A percentile compares a stretch with the other conserved stretches of the same genome.
Evolutionary conservation across 2,888 invertebrate genomes (phyloP).

Genomic region (Pristionchus japonicus): DNA sequence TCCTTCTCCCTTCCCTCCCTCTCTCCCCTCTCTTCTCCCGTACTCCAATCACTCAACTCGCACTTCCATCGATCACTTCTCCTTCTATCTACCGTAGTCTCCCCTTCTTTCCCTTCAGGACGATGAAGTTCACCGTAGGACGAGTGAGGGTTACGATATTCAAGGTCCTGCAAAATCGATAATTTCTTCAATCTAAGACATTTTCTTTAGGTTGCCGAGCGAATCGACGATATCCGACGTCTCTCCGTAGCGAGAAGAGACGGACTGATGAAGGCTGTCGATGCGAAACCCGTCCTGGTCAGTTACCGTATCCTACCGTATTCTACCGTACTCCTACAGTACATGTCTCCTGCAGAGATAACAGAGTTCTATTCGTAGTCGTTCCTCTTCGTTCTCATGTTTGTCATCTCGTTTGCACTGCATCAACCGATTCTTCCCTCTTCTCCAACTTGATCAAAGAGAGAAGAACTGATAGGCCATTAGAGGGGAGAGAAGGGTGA

Average conservation of each 20-base stretch:
- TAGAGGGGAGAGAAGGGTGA: not conserved
- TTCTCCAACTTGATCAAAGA: slow-evolving; percentile 13
- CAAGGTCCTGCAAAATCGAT: not conserved
- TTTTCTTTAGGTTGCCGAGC: slow-evolving; percentile 84
- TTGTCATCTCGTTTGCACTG: slow-evolving; percentile 25
- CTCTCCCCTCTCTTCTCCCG: not conserved
- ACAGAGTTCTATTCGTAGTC: not conserved
- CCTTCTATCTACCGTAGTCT: slow-evolving; percentile 16
- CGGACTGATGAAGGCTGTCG: slow-evolving; percentile 61
- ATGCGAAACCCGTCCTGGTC: slow-evolving; percentile 52
- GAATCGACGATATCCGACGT: slow-evolving; percentile 92
- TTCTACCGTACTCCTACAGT: not conserved
- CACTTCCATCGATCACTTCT: not conserved
- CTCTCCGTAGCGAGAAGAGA: slow-evolving; percentile 83
- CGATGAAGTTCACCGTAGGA: slow-evolving; percentile 3
- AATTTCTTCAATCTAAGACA: not conserved
- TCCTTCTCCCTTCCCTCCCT: slow-evolving; percentile 35
- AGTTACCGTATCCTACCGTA: not conserved
- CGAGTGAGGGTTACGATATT: not conserved
- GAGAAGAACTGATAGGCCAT: slow-evolving; percentile 23
- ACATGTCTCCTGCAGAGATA: not conserved
- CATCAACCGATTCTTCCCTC: not conserved
- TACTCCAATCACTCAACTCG: not conserved
- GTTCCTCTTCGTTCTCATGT: slow-evolving; percentile 14
- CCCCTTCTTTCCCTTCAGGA: not conserved